Conservation (phyloP, 1,140 invertebrate species). For the Samia ricini region DNA sequence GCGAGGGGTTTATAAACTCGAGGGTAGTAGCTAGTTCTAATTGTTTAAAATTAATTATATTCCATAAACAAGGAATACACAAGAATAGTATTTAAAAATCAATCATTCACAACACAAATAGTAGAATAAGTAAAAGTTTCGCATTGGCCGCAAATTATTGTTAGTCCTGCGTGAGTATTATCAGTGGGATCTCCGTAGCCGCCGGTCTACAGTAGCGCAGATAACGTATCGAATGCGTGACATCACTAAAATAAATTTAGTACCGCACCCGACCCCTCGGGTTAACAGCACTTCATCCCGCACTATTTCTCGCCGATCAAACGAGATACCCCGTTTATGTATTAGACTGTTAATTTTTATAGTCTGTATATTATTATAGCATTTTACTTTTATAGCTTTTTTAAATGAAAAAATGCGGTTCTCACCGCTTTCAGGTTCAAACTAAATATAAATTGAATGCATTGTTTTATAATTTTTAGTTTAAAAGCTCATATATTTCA, state of each 20-base stretch:
- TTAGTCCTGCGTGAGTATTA: slow-evolving; percentile 15
- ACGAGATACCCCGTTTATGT: slow-evolving; percentile 39
- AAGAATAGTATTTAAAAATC: background rate
- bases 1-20: no score
- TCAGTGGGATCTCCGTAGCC: slow-evolving; percentile 21
- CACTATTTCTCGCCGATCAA: slow-evolving; percentile 52
- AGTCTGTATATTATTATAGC: background rate
- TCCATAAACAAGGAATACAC: no score
- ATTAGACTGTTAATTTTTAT: slow-evolving; percentile 14
- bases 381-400: background rate
- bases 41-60: no score
- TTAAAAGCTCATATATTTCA: no score
- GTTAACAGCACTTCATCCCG: slow-evolving; percentile 45
- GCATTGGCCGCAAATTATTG: slow-evolving; percentile 25
- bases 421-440: background rate
- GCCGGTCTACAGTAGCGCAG: slow-evolving; percentile 20
- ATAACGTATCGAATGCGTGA: slow-evolving; percentile 22
- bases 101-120: background rate
- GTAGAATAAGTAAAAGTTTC: slow-evolving; percentile 13
- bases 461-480: no score
- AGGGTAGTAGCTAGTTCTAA: no score
- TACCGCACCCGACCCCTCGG: slow-evolving; percentile 20
- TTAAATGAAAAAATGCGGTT: background rate
- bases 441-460: background rate
- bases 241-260: slow-evolving; percentile 30